These are phyloP conservation scores for Halcyon badia DNA, from an alignment of 2,797 vertebrate species.

Conservation along the genomic window DNA sequence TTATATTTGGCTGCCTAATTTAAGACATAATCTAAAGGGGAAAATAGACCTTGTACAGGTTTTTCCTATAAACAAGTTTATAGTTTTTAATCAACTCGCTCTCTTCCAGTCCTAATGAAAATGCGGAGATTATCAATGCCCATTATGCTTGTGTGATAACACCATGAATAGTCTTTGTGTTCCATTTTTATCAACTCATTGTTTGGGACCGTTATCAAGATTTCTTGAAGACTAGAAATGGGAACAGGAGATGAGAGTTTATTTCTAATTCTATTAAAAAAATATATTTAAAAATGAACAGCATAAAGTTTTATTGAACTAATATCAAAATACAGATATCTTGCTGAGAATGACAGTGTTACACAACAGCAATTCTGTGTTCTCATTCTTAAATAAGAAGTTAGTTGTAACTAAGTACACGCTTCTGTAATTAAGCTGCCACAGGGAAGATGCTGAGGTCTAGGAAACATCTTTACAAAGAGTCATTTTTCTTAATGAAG, in stretches of 20 bases:
- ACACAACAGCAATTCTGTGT: neutral
- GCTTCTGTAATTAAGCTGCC: neutral
- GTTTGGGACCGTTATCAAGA: neutral
- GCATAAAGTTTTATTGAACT: neutral
- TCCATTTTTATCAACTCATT: neutral
- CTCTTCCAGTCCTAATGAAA: neutral
- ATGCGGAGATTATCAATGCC: neutral
- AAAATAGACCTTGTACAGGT: neutral
- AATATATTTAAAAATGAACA: neutral
- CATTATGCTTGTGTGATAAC: neutral
- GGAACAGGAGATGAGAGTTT: neutral
- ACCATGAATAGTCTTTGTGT: neutral
- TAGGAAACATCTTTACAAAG: neutral
- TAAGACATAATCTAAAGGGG: neutral
- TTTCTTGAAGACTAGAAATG: neutral
- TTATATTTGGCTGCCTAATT: neutral
- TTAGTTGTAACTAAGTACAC: neutral
- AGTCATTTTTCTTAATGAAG: neutral
- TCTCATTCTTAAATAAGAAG: neutral
- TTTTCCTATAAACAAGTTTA: neutral
- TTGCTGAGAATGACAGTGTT: neutral
- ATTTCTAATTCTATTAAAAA: neutral
- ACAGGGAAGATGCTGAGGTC: neutral
- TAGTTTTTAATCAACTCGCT: neutral
- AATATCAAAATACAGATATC: neutral